Conservation (phyloP, 2,113 vertebrate genomes). For the Gulo gulo region DNA sequence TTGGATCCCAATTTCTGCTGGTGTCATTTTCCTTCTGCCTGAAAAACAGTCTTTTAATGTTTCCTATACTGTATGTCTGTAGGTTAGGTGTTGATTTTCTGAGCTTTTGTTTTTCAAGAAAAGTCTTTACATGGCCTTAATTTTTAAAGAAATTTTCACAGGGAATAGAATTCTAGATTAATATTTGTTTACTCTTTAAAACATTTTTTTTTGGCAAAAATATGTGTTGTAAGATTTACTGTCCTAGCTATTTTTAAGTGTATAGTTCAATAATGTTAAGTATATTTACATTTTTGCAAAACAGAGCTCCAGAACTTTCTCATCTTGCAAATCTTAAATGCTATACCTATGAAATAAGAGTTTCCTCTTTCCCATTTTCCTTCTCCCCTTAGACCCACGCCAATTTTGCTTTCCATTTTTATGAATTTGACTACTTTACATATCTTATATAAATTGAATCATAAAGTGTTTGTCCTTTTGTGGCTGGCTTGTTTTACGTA, state of each 20-base stretch:
- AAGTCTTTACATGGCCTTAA: background rate
- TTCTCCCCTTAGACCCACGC: background rate
- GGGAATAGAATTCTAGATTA: background rate
- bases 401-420: background rate
- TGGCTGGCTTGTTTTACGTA: background rate
- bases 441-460: background rate
- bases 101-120: background rate
- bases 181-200: background rate
- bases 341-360: background rate
- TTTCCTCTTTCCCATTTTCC: background rate
- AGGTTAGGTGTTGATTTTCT: background rate
- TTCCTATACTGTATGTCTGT: background rate
- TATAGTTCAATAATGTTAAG: background rate
- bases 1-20: background rate
- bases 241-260: background rate
- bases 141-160: background rate
- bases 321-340: background rate
- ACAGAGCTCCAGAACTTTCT: background rate
- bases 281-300: background rate
- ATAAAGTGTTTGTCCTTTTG: background rate
- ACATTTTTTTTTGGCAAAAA: background rate
- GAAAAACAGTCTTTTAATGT: background rate
- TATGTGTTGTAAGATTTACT: background rate
- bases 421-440: background rate
- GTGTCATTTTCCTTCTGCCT: background rate